These are phyloP conservation scores for Buceros bicornis DNA, from an alignment of 2,797 vertebrate species.

Conservation along the genomic window DNA sequence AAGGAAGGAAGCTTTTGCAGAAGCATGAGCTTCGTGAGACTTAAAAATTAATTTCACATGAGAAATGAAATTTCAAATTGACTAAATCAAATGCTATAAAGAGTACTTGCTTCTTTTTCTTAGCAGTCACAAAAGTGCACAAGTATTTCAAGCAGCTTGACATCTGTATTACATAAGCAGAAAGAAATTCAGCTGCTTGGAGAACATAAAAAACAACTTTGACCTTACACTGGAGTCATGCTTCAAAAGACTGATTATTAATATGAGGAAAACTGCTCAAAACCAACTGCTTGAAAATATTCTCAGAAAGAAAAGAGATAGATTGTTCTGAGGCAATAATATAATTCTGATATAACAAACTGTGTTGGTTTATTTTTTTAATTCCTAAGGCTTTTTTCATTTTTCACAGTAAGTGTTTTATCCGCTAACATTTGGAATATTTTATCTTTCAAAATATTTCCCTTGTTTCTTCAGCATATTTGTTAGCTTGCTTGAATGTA, in stretches of 20 bases:
- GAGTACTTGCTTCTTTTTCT: conserved; percentile 19
- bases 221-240: conserved; percentile 72
- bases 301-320: conserved; percentile 59
- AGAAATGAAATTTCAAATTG: neutral
- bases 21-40: neutral
- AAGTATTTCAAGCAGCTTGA: conserved; percentile 71
- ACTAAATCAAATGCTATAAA: neutral
- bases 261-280: conserved; percentile 55
- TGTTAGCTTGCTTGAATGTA: neutral
- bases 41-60: neutral
- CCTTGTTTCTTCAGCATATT: neutral
- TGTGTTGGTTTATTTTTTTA: neutral
- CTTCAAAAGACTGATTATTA: conserved; percentile 72
- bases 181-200: conserved; percentile 69
- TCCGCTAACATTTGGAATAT: conserved; percentile 33
- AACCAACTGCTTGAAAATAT: conserved; percentile 62
- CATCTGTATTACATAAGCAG: conserved; percentile 78
- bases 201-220: conserved; percentile 75
- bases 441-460: conserved; percentile 33
- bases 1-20: neutral
- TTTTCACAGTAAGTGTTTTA: conserved; percentile 23
- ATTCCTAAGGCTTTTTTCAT: neutral
- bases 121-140: conserved; percentile 48
- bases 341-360: conserved; percentile 40
- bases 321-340: conserved; percentile 57